Conservation (phyloP, 2,113 vertebrate genomes). For the Leucopternis melanops region DNA sequence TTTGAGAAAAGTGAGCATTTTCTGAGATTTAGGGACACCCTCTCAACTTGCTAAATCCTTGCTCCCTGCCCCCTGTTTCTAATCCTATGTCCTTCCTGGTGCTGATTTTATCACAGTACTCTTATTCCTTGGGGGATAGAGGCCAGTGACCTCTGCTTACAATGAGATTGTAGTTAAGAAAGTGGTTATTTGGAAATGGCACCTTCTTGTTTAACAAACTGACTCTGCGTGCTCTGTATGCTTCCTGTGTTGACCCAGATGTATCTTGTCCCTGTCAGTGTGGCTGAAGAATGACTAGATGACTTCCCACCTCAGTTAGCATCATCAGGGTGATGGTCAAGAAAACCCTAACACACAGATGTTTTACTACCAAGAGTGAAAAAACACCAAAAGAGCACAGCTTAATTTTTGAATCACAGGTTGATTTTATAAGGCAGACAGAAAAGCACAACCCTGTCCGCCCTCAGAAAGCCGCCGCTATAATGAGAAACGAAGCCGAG, state of each 20-base stretch:
- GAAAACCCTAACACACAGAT: not conserved
- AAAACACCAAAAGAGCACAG: not conserved
- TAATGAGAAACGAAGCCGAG: not conserved
- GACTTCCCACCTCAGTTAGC: not conserved
- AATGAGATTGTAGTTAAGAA: not conserved
- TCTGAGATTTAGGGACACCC: not conserved
- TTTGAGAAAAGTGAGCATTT: constrained; percentile 10
- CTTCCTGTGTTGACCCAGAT: not conserved
- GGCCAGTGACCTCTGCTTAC: not conserved
- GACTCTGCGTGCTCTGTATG: not conserved
- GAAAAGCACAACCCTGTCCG: not conserved
- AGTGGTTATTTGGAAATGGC: not conserved
- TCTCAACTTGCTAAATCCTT: constrained; percentile 8
- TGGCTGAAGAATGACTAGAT: not conserved
- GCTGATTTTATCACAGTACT: constrained; percentile 14
- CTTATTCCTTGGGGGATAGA: not conserved
- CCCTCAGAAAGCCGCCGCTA: not conserved
- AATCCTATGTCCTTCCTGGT: constrained; percentile 13
- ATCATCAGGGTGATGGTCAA: not conserved
- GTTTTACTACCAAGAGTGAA: not conserved
- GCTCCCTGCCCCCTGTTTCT: not conserved
- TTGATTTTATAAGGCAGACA: not conserved
- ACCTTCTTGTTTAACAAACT: not conserved
- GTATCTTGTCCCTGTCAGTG: not conserved
- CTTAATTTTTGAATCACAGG: not conserved